These are phyloP conservation scores for Apostichopus leukothele DNA, from an alignment of 53 echinoderm and acorn worm species.

Conservation along the genomic window DNA sequence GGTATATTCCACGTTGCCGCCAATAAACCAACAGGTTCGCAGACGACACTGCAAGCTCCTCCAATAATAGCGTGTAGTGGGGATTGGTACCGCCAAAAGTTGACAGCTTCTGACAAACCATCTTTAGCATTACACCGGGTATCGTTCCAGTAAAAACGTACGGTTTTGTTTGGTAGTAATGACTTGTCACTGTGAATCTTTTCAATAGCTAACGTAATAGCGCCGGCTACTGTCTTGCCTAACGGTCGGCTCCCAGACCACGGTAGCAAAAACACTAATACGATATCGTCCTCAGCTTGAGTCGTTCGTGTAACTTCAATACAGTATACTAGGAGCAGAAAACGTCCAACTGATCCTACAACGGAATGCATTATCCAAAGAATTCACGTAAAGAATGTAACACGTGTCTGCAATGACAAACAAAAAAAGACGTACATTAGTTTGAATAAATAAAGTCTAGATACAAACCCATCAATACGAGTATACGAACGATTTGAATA, in stretches of 20 bases:
- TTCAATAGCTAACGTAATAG: slow-evolving; percentile 60
- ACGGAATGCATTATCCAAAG: too few relatives aligned
- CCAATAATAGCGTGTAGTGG: slow-evolving; percentile 71
- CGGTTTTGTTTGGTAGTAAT: slow-evolving; percentile 52
- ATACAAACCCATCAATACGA: too few relatives aligned
- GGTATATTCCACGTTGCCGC: slow-evolving; percentile 77
- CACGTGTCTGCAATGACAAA: too few relatives aligned
- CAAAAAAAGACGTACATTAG: too few relatives aligned
- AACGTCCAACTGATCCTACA: too few relatives aligned
- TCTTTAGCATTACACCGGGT: slow-evolving; percentile 59
- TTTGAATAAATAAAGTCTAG: too few relatives aligned
- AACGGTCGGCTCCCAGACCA: slow-evolving; percentile 61
- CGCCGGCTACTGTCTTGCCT: slow-evolving; percentile 58
- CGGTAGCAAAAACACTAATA: slow-evolving; percentile 58
- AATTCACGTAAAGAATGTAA: too few relatives aligned
- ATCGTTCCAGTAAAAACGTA: slow-evolving; percentile 67
- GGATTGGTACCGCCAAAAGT: slow-evolving; percentile 54
- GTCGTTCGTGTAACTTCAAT: too few relatives aligned
- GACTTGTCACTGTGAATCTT: slow-evolving; percentile 37
- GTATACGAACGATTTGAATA: too few relatives aligned
- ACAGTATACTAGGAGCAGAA: too few relatives aligned
- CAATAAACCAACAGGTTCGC: slow-evolving; percentile 72
- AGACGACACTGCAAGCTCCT: slow-evolving; percentile 67
- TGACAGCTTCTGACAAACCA: slow-evolving; percentile 59
- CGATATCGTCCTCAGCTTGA: slow-evolving; percentile 38